Evolutionary conservation across 2,888 invertebrate species (phyloP).

Genomic region (Metellina segmentata): DNA sequence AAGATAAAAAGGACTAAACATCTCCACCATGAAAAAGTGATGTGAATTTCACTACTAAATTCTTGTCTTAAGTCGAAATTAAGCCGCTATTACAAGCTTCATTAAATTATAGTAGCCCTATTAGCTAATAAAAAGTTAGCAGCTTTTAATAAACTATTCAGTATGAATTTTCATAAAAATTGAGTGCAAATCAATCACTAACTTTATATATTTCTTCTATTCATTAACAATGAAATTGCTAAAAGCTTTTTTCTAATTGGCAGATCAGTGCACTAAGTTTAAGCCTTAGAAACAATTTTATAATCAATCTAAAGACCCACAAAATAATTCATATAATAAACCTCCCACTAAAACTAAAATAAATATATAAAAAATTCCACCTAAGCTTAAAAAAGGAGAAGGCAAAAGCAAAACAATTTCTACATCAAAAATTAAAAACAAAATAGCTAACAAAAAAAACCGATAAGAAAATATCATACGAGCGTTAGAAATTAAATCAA

Average conservation of each 20-base stretch:
- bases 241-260: background rate
- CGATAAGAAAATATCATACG: slow-evolving; percentile 57
- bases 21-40: background rate
- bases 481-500: background rate
- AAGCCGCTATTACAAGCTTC: background rate
- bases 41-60: background rate
- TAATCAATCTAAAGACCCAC: slow-evolving; percentile 9
- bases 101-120: background rate
- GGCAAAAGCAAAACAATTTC: background rate
- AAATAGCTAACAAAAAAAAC: slow-evolving; percentile 53
- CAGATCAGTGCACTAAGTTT: slow-evolving; percentile 24
- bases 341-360: background rate
- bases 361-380: background rate
- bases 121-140: slow-evolving; percentile 9
- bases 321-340: background rate
- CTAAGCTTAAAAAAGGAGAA: background rate
- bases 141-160: slow-evolving; percentile 14
- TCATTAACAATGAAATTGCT: slow-evolving; percentile 12
- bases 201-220: slow-evolving; percentile 2
- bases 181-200: background rate
- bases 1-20: slow-evolving; percentile 5
- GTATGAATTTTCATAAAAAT: background rate
- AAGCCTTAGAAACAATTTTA: slow-evolving; percentile 11
- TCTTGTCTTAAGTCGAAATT: background rate
- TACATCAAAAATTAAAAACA: slow-evolving; percentile 58